These are phyloP conservation scores for Suricata suricatta DNA, from an alignment of 2,113 vertebrate genomes.

Conservation along the genomic window DNA sequence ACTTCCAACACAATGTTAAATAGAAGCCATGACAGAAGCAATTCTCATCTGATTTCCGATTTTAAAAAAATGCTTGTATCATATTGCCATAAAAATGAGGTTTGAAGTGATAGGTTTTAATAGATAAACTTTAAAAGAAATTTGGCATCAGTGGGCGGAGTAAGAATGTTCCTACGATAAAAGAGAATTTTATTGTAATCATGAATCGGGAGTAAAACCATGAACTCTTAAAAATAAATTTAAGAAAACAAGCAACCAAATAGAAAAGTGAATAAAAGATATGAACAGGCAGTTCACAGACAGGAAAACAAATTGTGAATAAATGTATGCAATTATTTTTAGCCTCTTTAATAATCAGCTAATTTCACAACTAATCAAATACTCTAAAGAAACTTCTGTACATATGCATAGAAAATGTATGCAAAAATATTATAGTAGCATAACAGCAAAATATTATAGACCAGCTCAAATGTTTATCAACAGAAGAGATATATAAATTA, in stretches of 20 bases:
- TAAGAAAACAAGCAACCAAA: background rate
- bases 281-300: background rate
- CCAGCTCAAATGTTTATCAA: background rate
- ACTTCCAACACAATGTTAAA: background rate
- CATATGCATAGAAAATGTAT: background rate
- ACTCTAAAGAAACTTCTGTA: background rate
- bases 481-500: background rate
- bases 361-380: background rate
- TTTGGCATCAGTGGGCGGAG: background rate
- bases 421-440: background rate
- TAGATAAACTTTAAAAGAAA: background rate
- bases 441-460: background rate
- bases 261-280: background rate
- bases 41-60: background rate
- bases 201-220: background rate
- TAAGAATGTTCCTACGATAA: background rate
- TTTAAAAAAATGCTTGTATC: background rate
- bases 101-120: background rate
- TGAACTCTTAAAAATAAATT: constrained; percentile 5
- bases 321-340: background rate
- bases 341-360: background rate
- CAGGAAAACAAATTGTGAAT: constrained; percentile 1
- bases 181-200: background rate
- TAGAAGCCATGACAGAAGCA: background rate
- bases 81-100: background rate